Evolutionary conservation across 2,113 vertebrate species (phyloP).

Genomic region (Emydura subglobosa): DNA sequence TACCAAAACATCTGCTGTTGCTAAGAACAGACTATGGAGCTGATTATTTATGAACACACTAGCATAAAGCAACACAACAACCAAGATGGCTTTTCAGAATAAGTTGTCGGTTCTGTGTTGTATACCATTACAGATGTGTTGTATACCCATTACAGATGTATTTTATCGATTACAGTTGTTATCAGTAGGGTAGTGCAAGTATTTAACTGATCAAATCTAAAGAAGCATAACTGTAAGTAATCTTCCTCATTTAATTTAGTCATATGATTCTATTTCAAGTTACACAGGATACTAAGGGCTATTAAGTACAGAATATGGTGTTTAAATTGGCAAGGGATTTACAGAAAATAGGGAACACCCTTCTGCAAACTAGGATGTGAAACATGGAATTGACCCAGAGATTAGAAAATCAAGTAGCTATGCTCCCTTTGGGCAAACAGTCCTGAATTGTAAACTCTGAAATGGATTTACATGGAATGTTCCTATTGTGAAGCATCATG

Average conservation of each 20-base stretch:
- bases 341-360: not conserved
- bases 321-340: not conserved
- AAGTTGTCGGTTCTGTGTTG: slow-evolving; percentile 21
- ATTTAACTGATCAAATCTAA: not conserved
- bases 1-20: slow-evolving; percentile 55
- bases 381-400: not conserved
- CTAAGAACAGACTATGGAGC: slow-evolving; percentile 56
- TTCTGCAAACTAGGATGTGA: not conserved
- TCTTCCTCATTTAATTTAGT: not conserved
- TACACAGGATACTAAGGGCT: not conserved
- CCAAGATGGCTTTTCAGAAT: not conserved
- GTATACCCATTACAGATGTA: not conserved
- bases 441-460: not conserved
- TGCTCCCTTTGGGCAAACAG: not conserved
- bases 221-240: not conserved
- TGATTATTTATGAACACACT: slow-evolving; percentile 32
- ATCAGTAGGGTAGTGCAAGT: not conserved
- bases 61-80: slow-evolving; percentile 15
- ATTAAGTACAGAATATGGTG: not conserved
- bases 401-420: not conserved
- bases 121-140: not conserved
- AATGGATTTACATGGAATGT: not conserved
- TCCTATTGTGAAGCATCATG: not conserved
- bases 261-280: not conserved
- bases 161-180: not conserved